A percentile compares a stretch with the other conserved stretches of the same genome.
Evolutionary conservation across 2,797 vertebrate species (phyloP).

Genomic region (Hybognathus amarus): DNA sequence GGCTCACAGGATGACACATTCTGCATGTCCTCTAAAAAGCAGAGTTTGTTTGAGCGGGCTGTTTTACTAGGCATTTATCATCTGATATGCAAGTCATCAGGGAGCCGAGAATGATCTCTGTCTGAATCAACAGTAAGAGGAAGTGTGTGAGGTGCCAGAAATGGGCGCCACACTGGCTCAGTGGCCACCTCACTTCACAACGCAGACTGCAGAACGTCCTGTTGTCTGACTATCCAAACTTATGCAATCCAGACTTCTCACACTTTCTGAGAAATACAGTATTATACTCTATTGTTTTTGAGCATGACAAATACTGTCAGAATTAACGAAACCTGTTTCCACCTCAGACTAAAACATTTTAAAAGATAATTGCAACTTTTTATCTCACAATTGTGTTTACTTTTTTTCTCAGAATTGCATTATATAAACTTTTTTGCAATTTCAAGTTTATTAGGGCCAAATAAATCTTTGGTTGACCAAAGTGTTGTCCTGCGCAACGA

Average conservation of each 20-base stretch:
- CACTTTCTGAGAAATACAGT: not conserved
- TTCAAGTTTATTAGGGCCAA: too few species aligned
- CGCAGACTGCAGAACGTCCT: not conserved
- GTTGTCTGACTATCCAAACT: not conserved
- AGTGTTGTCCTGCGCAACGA: too few species aligned
- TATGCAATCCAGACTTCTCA: not conserved
- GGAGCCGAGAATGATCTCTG: slow-evolving; percentile 35
- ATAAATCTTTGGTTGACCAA: too few species aligned
- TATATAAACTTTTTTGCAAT: too few species aligned
- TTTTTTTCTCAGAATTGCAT: too few species aligned
- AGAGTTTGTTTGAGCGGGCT: slow-evolving; percentile 28
- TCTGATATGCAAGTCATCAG: slow-evolving; percentile 31
- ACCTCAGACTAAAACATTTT: too few species aligned
- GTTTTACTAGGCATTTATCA: slow-evolving; percentile 1
- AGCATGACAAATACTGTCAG: not conserved
- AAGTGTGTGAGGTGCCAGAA: slow-evolving; percentile 8
- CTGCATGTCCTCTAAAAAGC: not conserved
- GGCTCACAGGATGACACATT: not conserved
- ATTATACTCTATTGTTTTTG: not conserved
- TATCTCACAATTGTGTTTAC: too few species aligned
- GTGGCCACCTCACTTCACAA: not conserved
- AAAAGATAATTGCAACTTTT: too few species aligned
- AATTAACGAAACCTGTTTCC: not conserved
- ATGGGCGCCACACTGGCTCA: not conserved
- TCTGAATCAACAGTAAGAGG: slow-evolving; percentile 15